Evolutionary conservation across 2,113 vertebrate genomes (phyloP).

Genomic region (Sterna hirundo): DNA sequence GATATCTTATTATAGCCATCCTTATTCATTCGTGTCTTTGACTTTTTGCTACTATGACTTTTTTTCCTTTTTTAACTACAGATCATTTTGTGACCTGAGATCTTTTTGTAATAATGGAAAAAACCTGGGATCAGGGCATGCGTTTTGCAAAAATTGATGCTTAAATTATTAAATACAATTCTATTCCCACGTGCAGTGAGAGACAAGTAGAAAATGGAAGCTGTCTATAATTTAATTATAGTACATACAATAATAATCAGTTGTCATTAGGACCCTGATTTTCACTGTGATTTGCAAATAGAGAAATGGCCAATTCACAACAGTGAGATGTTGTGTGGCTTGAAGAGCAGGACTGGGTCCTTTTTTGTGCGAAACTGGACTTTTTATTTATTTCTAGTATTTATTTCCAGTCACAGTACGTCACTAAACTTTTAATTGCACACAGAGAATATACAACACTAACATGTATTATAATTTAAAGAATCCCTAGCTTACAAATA

Average conservation of each 20-base stretch:
- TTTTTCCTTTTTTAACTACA: not conserved
- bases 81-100: not conserved
- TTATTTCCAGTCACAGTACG: not conserved
- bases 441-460: not conserved
- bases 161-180: constrained; percentile 42
- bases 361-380: not conserved
- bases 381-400: not conserved
- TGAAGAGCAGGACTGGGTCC: not conserved
- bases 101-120: not conserved
- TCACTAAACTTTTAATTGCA: not conserved
- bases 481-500: not conserved
- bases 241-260: constrained; percentile 43
- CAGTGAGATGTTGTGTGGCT: not conserved
- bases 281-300: not conserved
- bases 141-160: constrained; percentile 25
- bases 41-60: not conserved
- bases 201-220: constrained; percentile 37
- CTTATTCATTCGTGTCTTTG: not conserved
- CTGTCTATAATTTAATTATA: constrained; percentile 35
- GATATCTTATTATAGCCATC: not conserved
- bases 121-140: not conserved
- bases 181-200: not conserved
- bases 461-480: not conserved
- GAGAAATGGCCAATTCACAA: not conserved
- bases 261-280: not conserved